Base-by-base conservation (phyloP, 2,888 invertebrate genomes). In the Flexamia atlantica region DNA sequence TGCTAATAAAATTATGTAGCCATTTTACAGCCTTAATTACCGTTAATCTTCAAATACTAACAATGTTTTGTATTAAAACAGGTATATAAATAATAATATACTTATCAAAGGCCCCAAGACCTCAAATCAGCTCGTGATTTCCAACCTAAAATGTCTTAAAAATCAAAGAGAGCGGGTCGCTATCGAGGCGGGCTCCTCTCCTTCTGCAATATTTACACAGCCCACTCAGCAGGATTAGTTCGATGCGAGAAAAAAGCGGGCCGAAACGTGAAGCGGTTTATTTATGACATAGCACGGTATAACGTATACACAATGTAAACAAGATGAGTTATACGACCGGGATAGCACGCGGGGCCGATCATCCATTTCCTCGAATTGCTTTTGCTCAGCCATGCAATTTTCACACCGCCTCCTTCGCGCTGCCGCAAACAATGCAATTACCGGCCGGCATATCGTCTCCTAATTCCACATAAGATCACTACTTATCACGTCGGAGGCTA, bases 401-500 rank as follows among this genome's bases (percentile, higher is more conserved):
- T 68, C 68, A 68, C 68, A 68, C 68, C 68, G n/a, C 68, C 68
- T 68, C 68, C 68, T 68, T 68, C 23, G 60, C 68, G 17, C 30
- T 5, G 68, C 68, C 68, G n/a, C 68, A 68, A 68, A 68, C 68
- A 68, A 68, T 68, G 68, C 68, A 68, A 68, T 68, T 68, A 68
- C 68, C 14, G 68, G 68, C 30, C 68, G 30, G 30, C 68, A 32
- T 32, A 68, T 68, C 68, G 30, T 68, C 68, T 68, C 30, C 68
- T 28, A 68, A 68, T 68, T 68, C 68, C 32, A n/a, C 30, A 28
- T 68, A 68, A 68, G 30, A 68, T 68, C 32, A 68, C 68, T 68
- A 53, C 68, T 68, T 68, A 68, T 68, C 68, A 40, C 30, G 72
- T 32, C 30, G 20, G 40, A 40, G 42, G n/a, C 72, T 20, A 72